phyloP scores from a whole-genome alignment of 1,140 invertebrate species.

The Megalonaias nervosa region DNA sequence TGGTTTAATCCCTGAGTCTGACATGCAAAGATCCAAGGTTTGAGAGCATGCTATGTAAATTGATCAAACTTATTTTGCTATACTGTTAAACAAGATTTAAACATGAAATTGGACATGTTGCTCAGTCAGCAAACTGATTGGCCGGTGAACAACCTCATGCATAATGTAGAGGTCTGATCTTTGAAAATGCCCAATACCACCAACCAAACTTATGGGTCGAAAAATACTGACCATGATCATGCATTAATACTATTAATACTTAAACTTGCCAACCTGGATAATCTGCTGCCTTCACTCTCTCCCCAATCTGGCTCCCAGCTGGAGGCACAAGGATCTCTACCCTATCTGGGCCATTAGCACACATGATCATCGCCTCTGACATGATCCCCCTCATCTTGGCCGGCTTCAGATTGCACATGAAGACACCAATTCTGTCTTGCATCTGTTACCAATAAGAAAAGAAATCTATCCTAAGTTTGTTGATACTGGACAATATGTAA shows the following conservation, averaged over 20 bases:
- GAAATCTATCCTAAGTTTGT: no score
- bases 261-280: slow-evolving; percentile 72
- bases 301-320: slow-evolving; percentile 79
- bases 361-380: slow-evolving; percentile 94
- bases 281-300: slow-evolving; percentile 83
- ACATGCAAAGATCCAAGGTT: no score
- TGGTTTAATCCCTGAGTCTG: no score
- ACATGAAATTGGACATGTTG: no score
- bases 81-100: no score
- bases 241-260: not conserved
- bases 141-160: no score
- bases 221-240: not conserved
- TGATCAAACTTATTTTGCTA: no score
- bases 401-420: slow-evolving; percentile 92
- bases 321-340: slow-evolving; percentile 81
- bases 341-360: slow-evolving; percentile 85
- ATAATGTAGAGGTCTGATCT: not conserved
- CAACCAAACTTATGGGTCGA: not conserved
- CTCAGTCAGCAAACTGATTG: no score
- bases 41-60: no score
- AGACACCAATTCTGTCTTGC: slow-evolving; percentile 82
- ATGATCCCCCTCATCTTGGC: slow-evolving; percentile 92
- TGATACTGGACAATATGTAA: no score
- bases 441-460: slow-evolving; percentile 73
- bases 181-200: no score